Base-by-base conservation (phyloP, 64 coral and sea anemone species). In the Platygyra sinensis region DNA sequence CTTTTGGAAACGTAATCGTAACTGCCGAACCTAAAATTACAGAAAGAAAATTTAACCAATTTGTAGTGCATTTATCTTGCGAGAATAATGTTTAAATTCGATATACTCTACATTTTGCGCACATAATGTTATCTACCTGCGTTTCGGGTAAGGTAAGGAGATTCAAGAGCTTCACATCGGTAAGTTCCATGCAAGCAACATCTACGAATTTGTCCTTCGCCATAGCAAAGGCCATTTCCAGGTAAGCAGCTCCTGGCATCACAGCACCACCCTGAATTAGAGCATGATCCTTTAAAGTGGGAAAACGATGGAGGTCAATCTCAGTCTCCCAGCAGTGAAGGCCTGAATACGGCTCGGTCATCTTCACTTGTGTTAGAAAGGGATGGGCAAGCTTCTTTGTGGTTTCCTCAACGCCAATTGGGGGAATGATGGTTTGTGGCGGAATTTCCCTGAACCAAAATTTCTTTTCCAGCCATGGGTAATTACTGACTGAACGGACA, bases 161-260 rank as follows among this genome's bases (percentile, higher is more conserved):
- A 46, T 50, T 94, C 22, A 38, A 78, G 7, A 94, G 59, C 64
- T 83, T 94, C 51, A 94, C 87, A 11, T 89, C 72, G 55, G 18
- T 72, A 11, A 94, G 80, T 64, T 94, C 78, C 62, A 94, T 5
- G 13, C 94, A 72, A 28, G 65, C 60, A 49, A 51, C 60, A 31
- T 72, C 57, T 28, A 86, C 31, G 28, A 89, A 94, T 20, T 80
- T 31, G 31, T 94, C 72, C 67, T 63, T 86, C 13, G 46, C 92
- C 92, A 94, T 94, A 9, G 92, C 87, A 83, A 93, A 67, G 33
- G 92, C 92, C 86, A 93, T 93, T 76, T 93, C 92, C 25, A 93
- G 22, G 54, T 94, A 94, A 18, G 67, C 73, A n/a, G 87, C 92
- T 20, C 78, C 92, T 18, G 92, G 92, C 77, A 94, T 54, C 32